A percentile compares a stretch with the other conserved stretches of the same genome.
phyloP scores from a whole-genome alignment of 2,797 vertebrate species.

The Pangasius larnaudii region DNA sequence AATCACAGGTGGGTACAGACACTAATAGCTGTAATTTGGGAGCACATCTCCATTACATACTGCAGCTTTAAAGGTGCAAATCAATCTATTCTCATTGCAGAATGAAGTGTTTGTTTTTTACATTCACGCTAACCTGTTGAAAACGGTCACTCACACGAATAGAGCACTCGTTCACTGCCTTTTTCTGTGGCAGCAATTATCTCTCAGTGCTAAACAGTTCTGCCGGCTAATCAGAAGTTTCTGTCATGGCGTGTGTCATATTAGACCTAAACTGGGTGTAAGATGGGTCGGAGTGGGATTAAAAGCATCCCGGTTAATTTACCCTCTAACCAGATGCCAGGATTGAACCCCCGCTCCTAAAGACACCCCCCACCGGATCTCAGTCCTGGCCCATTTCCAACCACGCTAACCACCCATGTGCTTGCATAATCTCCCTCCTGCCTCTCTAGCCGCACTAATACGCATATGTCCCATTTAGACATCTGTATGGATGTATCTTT shows the following conservation, averaged over 20 bases:
- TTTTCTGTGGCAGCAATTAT: background rate
- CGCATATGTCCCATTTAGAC: constrained; percentile 1
- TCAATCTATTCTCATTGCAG: background rate
- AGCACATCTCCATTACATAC: background rate
- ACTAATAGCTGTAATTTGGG: background rate
- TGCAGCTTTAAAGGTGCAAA: constrained; percentile 3
- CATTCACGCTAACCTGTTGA: too few relatives aligned
- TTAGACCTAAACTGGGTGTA: background rate
- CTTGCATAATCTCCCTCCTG: constrained; percentile 23
- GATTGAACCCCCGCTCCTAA: background rate
- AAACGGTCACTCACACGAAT: background rate
- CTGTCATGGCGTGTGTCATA: background rate
- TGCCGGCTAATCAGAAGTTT: background rate
- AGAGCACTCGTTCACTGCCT: background rate
- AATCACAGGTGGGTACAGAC: background rate
- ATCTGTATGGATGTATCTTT: background rate
- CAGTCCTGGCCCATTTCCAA: background rate
- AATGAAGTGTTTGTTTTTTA: background rate
- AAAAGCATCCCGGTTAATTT: background rate
- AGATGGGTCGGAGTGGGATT: background rate
- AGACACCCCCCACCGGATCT: constrained; percentile 5
- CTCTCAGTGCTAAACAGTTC: background rate
- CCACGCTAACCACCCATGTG: background rate
- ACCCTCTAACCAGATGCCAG: constrained; percentile 9
- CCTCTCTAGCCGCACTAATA: background rate